Conservation (phyloP, 2,888 invertebrate species). For the Eulithis prunata region DNA sequence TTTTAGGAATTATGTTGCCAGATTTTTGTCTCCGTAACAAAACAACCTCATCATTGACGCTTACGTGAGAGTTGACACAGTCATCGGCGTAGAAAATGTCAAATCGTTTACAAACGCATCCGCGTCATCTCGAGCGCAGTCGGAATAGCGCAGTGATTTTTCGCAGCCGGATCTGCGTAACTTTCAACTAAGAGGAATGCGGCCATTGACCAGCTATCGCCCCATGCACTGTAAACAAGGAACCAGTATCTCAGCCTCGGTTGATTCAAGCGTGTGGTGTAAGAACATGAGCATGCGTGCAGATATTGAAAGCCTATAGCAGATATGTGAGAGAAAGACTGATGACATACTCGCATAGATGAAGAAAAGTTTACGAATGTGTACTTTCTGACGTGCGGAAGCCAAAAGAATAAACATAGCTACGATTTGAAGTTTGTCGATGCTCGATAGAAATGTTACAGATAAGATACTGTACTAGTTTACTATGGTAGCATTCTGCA, state of each 20-base stretch:
- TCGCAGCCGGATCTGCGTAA: constrained; percentile 81
- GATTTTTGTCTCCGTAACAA: neutral
- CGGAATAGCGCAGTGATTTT: constrained; percentile 65
- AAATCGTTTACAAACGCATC: constrained; percentile 15
- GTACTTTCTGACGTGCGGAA: too few species aligned
- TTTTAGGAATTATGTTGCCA: neutral
- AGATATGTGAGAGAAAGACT: neutral
- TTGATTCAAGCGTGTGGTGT: constrained; percentile 17
- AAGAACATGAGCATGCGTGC: constrained; percentile 8
- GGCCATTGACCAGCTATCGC: constrained; percentile 77
- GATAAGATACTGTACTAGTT: constrained; percentile 10
- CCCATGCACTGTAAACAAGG: constrained; percentile 27
- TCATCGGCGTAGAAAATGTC: constrained; percentile 3
- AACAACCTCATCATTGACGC: too few species aligned
- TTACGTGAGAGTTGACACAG: constrained; percentile 6
- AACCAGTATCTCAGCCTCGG: constrained; percentile 26
- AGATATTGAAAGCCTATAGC: constrained; percentile 11
- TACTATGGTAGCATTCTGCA: constrained; percentile 26
- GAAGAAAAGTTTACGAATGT: neutral
- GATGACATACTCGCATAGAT: neutral
- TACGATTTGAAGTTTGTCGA: too few species aligned
- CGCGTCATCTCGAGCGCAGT: constrained; percentile 16
- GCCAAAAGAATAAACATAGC: too few species aligned
- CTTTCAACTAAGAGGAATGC: constrained; percentile 82
- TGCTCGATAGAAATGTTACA: neutral